Conservation (phyloP, 1,140 invertebrate genomes). For the Atta texana region DNA sequence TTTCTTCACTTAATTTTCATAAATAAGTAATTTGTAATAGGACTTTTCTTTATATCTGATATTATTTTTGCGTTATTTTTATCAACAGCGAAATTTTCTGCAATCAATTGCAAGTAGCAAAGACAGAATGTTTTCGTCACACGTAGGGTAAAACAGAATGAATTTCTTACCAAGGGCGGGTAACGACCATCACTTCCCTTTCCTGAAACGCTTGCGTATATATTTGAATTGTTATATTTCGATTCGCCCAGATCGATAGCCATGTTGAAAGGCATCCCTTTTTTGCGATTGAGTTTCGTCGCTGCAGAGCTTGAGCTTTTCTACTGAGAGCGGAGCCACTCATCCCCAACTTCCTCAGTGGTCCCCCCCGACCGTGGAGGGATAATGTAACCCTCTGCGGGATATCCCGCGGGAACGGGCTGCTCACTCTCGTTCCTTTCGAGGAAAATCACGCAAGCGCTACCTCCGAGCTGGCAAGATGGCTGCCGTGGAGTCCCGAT, state of each 20-base stretch:
- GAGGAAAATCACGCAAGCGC: constrained; percentile 74
- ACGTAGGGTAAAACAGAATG: constrained; percentile 52
- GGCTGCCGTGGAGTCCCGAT: constrained; percentile 70
- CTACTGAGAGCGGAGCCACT: constrained; percentile 57
- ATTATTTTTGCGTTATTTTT: not conserved
- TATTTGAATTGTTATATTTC: constrained; percentile 17
- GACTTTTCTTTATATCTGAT: not conserved
- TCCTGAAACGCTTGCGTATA: not conserved
- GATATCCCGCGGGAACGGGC: constrained; percentile 70
- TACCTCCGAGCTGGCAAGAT: constrained; percentile 70
- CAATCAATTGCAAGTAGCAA: constrained; percentile 26
- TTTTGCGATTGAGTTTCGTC: constrained; percentile 24
- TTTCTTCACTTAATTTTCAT: not conserved
- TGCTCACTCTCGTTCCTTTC: constrained; percentile 36
- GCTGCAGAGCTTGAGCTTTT: constrained; percentile 26
- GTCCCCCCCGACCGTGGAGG: not conserved
- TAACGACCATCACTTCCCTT: not conserved
- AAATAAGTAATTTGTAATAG: constrained; percentile 9
- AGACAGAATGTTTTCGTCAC: not conserved
- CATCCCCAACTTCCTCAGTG: not conserved
- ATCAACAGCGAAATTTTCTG: constrained; percentile 7
- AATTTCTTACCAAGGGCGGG: constrained; percentile 37
- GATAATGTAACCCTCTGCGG: not conserved
- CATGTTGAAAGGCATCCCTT: constrained; percentile 25
- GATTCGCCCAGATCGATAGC: not conserved